Percentiles rank a stretch among this genome's conserved stretches.
Evolutionary conservation across 2,888 invertebrate species (phyloP).

Genomic region (Acanthosoma haemorrhoidale): DNA sequence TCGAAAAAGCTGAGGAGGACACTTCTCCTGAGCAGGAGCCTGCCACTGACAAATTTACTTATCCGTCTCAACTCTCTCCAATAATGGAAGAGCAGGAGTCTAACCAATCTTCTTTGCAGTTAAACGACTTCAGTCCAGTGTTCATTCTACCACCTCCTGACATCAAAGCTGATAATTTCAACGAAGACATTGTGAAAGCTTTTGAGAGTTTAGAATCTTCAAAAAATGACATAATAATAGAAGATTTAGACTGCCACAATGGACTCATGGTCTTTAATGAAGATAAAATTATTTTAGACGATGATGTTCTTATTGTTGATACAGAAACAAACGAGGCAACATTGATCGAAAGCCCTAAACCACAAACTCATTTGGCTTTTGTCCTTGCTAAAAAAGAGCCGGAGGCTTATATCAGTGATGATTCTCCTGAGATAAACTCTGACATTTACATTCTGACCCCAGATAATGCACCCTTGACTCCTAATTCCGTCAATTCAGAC

Average conservation of each 20-base stretch:
- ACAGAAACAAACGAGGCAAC: constrained; percentile 50
- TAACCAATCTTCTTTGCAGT: constrained; percentile 39
- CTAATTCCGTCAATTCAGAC: constrained; percentile 32
- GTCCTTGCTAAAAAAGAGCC: constrained; percentile 33
- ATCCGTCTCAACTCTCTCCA: constrained; percentile 56
- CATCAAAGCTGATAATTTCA: constrained; percentile 32
- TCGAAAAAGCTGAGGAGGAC: constrained; percentile 45
- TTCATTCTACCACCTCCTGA: constrained; percentile 40
- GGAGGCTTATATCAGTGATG: constrained; percentile 32
- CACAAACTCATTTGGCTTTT: constrained; percentile 43
- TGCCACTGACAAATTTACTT: constrained; percentile 48
- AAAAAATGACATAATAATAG: constrained; percentile 42
- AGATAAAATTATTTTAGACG: constrained; percentile 38
- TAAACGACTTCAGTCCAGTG: constrained; percentile 41
- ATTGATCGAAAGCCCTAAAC: constrained; percentile 45
- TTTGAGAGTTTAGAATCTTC: constrained; percentile 38
- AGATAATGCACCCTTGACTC: constrained; percentile 33
- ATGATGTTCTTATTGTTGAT: constrained; percentile 50
- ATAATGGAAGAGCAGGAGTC: constrained; percentile 56
- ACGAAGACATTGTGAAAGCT: constrained; percentile 41
- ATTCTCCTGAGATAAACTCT: constrained; percentile 33
- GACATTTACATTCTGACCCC: constrained; percentile 36
- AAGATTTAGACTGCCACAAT: constrained; percentile 46
- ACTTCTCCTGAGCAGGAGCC: constrained; percentile 37
- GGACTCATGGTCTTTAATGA: neutral